Base-by-base conservation (phyloP, 2,888 invertebrate genomes). In the Yponomeuta plumbellus region DNA sequence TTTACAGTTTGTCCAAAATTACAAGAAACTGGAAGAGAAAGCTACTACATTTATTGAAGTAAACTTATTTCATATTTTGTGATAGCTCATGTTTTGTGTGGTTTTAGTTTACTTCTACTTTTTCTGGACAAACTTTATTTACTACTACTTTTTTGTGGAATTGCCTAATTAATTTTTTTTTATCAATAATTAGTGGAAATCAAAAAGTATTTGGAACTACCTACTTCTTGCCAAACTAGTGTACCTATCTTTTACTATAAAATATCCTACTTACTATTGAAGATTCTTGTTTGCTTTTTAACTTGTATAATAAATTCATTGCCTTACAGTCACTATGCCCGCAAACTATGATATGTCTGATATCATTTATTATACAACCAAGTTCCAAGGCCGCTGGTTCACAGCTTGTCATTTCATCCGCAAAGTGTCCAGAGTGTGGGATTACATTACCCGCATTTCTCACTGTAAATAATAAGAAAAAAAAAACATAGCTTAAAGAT, bases 321-420 rank as follows among this genome's bases (percentile, higher is more conserved):
- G 99, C 99, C 93, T 98, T 99, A 83, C 99, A 99, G 81, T 99
- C 99, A 69, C 98, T 98, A 81, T 99, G 99, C 0, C 99, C 99
- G 80, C 98, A 98, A 3, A 99, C 97, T 70, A 99, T 96, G 58
- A 99, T 94, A 79, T 99, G 97, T 69, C 95, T 92, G 71, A 99
- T 97, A 74, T 97, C 94, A 80, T 98, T 98, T 58, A 97, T 93
- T 22, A 98, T 94, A 82, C 98, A 99, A 26, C 97, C 98, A 66
- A 99, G 92, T 87, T 99, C 99, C 73, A 99, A 86, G 5, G 98
- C 99, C 8, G 98, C 99, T 11, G 98, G 98, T 86, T 99, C 99
- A 74, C 98, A 98, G 75, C 97, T 97, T 6, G 96, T 96, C 77
- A 96, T 94, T 81, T 97, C 96, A 76, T 96, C 96, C 68, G 93